Evolutionary conservation across 2,888 invertebrate species (phyloP).

Genomic region (Tipula lateralis): DNA sequence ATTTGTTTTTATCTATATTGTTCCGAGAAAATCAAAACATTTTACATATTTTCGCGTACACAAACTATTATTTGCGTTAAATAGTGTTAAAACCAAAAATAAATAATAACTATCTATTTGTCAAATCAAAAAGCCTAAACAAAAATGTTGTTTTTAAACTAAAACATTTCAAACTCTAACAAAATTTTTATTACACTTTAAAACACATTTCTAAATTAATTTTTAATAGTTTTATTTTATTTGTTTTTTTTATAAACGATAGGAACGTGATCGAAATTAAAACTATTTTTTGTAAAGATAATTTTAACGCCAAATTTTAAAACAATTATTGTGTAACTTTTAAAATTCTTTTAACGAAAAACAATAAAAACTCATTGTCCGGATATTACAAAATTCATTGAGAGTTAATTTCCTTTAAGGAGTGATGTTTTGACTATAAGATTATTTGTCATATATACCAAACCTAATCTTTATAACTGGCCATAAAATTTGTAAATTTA

Average conservation of each 20-base stretch:
- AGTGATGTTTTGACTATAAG: neutral
- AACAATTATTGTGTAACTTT: neutral
- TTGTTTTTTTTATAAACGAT: neutral
- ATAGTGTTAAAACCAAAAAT: neutral
- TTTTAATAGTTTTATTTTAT: neutral
- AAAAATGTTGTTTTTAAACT: neutral
- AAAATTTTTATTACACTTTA: neutral
- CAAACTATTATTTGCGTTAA: neutral
- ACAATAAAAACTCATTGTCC: neutral
- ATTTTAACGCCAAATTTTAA: neutral
- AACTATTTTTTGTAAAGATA: neutral
- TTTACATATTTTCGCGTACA: neutral
- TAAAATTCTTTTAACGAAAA: neutral
- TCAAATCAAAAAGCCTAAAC: neutral
- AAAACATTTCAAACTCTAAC: neutral
- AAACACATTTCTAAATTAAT: neutral
- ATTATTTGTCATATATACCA: neutral
- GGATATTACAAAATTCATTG: neutral
- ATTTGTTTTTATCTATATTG: neutral
- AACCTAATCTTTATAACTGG: neutral
- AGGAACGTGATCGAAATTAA: neutral
- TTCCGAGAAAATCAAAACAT: neutral
- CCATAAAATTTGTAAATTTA: neutral
- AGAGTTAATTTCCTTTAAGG: neutral
- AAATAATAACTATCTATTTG: neutral